These are phyloP conservation scores for Akabosia matsudoensis DNA, from an alignment of 1,140 invertebrate species.

Conservation along the genomic window DNA sequence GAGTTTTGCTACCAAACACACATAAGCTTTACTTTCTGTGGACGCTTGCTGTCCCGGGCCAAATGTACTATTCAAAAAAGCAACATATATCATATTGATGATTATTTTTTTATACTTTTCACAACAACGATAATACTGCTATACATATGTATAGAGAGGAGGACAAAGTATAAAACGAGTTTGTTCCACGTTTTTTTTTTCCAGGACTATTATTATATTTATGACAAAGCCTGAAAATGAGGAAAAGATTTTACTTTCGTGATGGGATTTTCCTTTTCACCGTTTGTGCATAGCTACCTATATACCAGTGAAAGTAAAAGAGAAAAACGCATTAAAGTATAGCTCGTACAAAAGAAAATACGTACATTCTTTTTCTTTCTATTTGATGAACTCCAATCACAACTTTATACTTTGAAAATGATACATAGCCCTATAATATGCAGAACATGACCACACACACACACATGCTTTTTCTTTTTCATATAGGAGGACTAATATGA, in stretches of 20 bases:
- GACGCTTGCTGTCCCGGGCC: not conserved
- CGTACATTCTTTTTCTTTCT: too few relatives aligned
- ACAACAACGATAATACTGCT: too few relatives aligned
- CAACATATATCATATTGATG: too few relatives aligned
- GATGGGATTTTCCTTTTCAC: not conserved
- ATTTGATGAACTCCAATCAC: not conserved
- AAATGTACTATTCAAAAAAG: too few relatives aligned
- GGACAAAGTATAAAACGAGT: too few relatives aligned
- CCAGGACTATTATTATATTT: not conserved
- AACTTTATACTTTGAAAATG: not conserved
- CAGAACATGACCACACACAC: not conserved
- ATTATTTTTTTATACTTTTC: too few relatives aligned
- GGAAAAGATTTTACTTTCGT: not conserved
- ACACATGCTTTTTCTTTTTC: not conserved
- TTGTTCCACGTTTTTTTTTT: not conserved
- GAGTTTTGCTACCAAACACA: not conserved
- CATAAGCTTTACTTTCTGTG: not conserved
- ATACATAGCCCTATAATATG: not conserved
- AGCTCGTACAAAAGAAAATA: too few relatives aligned
- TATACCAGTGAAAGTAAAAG: not conserved
- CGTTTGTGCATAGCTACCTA: not conserved
- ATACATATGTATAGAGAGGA: too few relatives aligned
- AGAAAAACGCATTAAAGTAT: not conserved
- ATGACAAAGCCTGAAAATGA: slow-evolving; percentile 13
- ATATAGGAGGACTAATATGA: not conserved